Percentiles rank a stretch among this genome's conserved stretches.
Evolutionary conservation across 1,140 invertebrate species (phyloP).

Genomic region (Holcopasites calliopsidis): DNA sequence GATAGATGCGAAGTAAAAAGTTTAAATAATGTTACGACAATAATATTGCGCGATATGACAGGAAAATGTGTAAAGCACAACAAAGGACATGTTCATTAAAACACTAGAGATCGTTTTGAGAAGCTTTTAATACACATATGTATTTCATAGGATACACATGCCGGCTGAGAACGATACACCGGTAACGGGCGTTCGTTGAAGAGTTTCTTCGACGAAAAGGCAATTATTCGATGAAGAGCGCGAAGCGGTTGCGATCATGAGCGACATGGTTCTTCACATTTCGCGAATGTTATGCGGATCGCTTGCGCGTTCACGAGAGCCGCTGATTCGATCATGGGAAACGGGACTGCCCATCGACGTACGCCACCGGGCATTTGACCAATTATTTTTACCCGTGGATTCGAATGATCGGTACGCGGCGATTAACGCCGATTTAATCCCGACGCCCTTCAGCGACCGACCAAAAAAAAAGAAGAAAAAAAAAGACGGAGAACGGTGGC

Average conservation of each 20-base stretch:
- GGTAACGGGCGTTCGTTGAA: slow-evolving; percentile 1
- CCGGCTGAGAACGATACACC: neutral
- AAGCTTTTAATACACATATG: neutral
- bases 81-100: too few relatives aligned
- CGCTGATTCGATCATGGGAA: too few relatives aligned
- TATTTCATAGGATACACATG: neutral
- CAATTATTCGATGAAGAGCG: slow-evolving; percentile 19
- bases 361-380: slow-evolving; percentile 47
- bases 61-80: too few relatives aligned
- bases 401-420: slow-evolving; percentile 67
- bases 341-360: slow-evolving; percentile 45
- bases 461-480: neutral
- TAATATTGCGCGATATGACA: too few relatives aligned
- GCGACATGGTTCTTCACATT: neutral
- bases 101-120: too few relatives aligned
- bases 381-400: slow-evolving; percentile 71
- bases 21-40: too few relatives aligned
- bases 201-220: slow-evolving; percentile 15
- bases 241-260: too few relatives aligned
- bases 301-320: slow-evolving; percentile 51
- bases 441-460: slow-evolving; percentile 31
- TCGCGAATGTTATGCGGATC: neutral
- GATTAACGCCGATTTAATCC: slow-evolving; percentile 77
- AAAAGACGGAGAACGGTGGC: slow-evolving; percentile 9
- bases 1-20: too few relatives aligned